Base-by-base conservation (phyloP, 2,797 vertebrate species). In the Tapera naevia region DNA sequence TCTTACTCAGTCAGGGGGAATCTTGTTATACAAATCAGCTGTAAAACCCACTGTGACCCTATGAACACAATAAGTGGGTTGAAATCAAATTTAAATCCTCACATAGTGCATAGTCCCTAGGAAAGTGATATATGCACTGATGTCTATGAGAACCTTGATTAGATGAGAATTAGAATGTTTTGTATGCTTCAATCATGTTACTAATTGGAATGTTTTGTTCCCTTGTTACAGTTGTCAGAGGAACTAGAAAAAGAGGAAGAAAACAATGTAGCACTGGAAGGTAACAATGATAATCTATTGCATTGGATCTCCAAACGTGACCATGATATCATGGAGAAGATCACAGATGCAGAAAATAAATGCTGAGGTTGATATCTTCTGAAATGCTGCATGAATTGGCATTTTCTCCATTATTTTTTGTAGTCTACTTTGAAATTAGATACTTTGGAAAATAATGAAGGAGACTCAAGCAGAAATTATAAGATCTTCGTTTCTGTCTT, bases 211-310 rank as follows among this genome's bases (percentile, higher is more conserved):
- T 85, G 23, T 41, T 96, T 91, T 96, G 19, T 96, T 93, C 74
- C 97, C 60, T 98, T 82, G 33, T 97, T 98, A 60, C 97, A 98
- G 98, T 97, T 98, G 89, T 97, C 97, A 96, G 98, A 98, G 97
- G 97, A 98, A 94, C 95, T 97, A 96, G 95, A 17, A 53, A 96
- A 96, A 97, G 91, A 94, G 89, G 95, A 97, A 93, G 96, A 69
- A 87, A 91, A 76, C 86, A 80, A 85, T 11, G 30, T 96, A 84
- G 93, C 93, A 86, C 92, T 88, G 95, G 97, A 97, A 93, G 94
- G 95, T 75, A 87, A 92, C 24, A 82, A 95, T 94, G 97, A 97
- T 96, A 93, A 96, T 96, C 97, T 96, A 86, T 96, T 97, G 96
- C 97, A 97, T 60, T 78, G 89, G 85, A 94, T 97, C 91, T 94